Conservation (phyloP, 2,797 vertebrate species). For the Phyllotis vaccarum region DNA sequence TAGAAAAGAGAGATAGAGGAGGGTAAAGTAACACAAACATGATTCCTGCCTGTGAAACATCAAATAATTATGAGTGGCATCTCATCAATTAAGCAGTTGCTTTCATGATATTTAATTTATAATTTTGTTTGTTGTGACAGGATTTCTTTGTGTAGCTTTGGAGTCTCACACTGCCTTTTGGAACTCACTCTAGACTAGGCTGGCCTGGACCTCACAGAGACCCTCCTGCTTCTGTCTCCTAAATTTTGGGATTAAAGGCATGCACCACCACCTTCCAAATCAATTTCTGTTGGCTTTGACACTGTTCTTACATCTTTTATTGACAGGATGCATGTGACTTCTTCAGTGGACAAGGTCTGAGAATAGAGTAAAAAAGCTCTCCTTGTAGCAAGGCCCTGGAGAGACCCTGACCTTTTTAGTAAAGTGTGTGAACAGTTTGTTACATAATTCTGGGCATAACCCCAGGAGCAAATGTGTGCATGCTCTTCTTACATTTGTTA, state of each 20-base stretch:
- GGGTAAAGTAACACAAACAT: background rate
- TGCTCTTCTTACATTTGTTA: too few relatives aligned
- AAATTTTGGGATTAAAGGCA: background rate
- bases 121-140: background rate
- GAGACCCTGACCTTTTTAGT: too few relatives aligned
- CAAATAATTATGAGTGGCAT: background rate
- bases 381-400: too few relatives aligned
- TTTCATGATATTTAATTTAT: background rate
- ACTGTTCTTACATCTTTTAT: background rate
- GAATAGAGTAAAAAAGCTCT: too few relatives aligned
- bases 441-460: too few relatives aligned
- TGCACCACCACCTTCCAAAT: background rate
- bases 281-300: background rate
- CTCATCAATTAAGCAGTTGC: background rate
- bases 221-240: background rate
- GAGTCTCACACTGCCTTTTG: background rate
- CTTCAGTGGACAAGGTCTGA: too few relatives aligned
- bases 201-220: background rate
- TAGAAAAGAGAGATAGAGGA: background rate
- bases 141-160: background rate
- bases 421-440: too few relatives aligned
- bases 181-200: background rate
- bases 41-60: background rate
- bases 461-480: too few relatives aligned
- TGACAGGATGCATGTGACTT: too few relatives aligned